Percentiles rank a stretch among this genome's conserved stretches.
Evolutionary conservation across 2,888 invertebrate species (phyloP).

Genomic region (Acronicta psi): DNA sequence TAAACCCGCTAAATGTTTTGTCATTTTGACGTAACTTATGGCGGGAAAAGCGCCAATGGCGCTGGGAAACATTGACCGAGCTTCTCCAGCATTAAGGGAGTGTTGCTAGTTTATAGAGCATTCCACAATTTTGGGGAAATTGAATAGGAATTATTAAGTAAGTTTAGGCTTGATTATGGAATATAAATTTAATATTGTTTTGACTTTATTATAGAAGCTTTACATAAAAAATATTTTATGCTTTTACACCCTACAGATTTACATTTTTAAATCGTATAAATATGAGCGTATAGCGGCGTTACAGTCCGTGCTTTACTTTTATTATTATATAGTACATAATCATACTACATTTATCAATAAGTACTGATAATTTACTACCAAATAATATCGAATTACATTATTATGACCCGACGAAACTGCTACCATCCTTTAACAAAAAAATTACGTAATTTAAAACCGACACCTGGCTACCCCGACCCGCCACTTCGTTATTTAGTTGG

Average conservation of each 20-base stretch:
- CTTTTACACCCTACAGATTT: too few relatives aligned
- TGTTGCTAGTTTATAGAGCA: conserved; percentile 26
- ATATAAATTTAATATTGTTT: too few relatives aligned
- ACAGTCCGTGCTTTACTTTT: too few relatives aligned
- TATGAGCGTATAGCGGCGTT: too few relatives aligned
- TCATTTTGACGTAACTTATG: conserved; percentile 38
- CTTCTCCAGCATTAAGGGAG: conserved; percentile 20
- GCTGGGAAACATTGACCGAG: conserved; percentile 47
- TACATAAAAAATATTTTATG: too few relatives aligned
- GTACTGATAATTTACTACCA: not conserved
- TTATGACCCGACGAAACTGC: not conserved
- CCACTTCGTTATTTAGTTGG: conserved; percentile 13
- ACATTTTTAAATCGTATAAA: too few relatives aligned
- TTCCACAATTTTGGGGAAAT: not conserved
- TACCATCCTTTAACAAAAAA: not conserved
- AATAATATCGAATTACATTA: not conserved
- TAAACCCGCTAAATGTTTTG: conserved; percentile 16
- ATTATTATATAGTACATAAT: too few relatives aligned
- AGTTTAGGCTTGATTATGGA: too few relatives aligned
- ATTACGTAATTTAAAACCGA: conserved; percentile 20
- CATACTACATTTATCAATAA: too few relatives aligned
- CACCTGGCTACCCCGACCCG: conserved; percentile 27
- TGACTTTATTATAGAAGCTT: too few relatives aligned
- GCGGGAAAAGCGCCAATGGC: conserved; percentile 49
- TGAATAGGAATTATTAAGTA: not conserved